Evolutionary conservation across 2,888 invertebrate genomes (phyloP).

Genomic region (Carcina quercana): DNA sequence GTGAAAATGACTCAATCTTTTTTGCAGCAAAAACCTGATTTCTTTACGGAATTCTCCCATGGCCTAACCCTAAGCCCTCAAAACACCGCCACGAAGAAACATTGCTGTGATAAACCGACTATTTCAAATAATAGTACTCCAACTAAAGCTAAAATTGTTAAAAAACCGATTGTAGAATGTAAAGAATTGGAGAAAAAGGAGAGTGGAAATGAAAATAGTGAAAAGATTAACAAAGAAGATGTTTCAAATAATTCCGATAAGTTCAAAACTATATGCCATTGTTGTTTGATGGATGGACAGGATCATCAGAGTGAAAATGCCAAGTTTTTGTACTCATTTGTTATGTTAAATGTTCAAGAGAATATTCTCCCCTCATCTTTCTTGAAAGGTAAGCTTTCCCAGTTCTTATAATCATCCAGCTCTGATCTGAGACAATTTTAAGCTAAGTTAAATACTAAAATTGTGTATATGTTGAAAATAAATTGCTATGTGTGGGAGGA

Average conservation of each 20-base stretch:
- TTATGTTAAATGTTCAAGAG: conserved; percentile 52
- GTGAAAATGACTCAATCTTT: conserved; percentile 2
- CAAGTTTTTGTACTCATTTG: conserved; percentile 61
- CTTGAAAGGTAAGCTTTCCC: conserved; percentile 42
- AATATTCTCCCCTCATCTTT: conserved; percentile 50
- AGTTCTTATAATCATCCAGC: background rate
- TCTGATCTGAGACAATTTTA: background rate
- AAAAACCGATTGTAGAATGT: background rate
- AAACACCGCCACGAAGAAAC: conserved; percentile 29
- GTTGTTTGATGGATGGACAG: conserved; percentile 24
- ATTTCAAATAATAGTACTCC: conserved; percentile 3
- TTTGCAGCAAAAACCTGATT: conserved; percentile 58
- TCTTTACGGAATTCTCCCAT: conserved; percentile 47
- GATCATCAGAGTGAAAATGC: conserved; percentile 23
- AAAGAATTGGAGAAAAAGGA: conserved; percentile 6
- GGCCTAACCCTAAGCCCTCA: conserved; percentile 30
- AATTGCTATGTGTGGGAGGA: too few relatives aligned
- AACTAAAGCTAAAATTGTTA: background rate
- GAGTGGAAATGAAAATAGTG: conserved; percentile 8
- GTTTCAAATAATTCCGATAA: background rate
- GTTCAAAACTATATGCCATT: conserved; percentile 27
- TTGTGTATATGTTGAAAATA: background rate
- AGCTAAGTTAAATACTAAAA: too few relatives aligned
- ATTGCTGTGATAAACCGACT: conserved; percentile 31
- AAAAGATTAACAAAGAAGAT: background rate